These are phyloP conservation scores for Phthorimaea operculella DNA, from an alignment of 1,140 invertebrate genomes.

Conservation along the genomic window DNA sequence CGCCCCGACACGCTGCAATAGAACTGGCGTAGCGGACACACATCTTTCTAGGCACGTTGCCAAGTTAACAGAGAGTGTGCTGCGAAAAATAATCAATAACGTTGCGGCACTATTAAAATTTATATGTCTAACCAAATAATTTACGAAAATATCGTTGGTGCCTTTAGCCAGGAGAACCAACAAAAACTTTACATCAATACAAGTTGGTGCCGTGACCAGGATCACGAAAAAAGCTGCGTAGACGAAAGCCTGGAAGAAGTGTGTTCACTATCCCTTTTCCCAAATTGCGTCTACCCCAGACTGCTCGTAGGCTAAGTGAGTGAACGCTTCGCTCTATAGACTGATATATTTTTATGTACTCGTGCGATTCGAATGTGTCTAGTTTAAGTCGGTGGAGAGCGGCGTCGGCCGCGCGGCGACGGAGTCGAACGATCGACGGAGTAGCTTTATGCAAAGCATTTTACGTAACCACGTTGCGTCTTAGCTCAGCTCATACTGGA, in stretches of 20 bases:
- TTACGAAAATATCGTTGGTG: no score
- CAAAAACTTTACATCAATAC: no score
- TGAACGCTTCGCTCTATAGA: conserved; percentile 52
- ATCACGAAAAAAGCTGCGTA: no score
- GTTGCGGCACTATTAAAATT: no score
- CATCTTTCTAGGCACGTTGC: neutral
- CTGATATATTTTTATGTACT: conserved; percentile 62
- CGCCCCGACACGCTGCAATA: conserved; percentile 12
- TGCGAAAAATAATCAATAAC: no score
- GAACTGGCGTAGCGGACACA: neutral
- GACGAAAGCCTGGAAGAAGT: neutral
- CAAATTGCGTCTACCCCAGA: conserved; percentile 17
- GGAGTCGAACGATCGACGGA: conserved; percentile 27
- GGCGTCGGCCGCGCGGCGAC: conserved; percentile 40
- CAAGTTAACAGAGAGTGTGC: no score
- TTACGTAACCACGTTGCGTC: no score
- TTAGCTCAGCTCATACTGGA: neutral
- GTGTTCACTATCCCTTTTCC: neutral
- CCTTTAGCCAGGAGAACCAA: no score
- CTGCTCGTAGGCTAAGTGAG: conserved; percentile 45
- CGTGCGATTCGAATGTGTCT: conserved; percentile 52
- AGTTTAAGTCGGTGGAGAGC: conserved; percentile 26
- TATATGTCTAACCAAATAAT: no score
- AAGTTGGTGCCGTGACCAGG: no score
- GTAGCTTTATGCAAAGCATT: conserved; percentile 36